These are phyloP conservation scores for Megalonaias nervosa DNA, from an alignment of 1,140 invertebrate species.

Conservation along the genomic window DNA sequence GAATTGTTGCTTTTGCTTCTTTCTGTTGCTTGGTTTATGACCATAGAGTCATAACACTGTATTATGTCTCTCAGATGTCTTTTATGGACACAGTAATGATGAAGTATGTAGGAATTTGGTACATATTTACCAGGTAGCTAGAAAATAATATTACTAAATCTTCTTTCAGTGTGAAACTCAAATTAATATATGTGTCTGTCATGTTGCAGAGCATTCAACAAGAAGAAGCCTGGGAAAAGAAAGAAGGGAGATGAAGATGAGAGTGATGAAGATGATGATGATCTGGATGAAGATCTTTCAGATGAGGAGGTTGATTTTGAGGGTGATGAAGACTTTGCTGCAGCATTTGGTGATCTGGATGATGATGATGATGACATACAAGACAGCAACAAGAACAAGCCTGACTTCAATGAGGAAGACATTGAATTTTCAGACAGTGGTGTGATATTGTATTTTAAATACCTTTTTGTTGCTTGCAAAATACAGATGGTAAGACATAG, in stretches of 20 bases:
- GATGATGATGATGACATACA: conserved; percentile 31
- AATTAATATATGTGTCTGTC: conserved; percentile 7
- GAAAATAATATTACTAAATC: not conserved
- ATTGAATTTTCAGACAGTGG: conserved; percentile 47
- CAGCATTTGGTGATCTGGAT: conserved; percentile 19
- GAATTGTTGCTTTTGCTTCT: too few relatives aligned
- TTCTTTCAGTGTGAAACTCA: not conserved
- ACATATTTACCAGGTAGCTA: not conserved
- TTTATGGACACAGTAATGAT: not conserved
- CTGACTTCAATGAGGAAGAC: conserved; percentile 36
- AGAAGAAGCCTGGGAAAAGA: conserved; percentile 38
- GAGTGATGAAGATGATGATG: conserved; percentile 52
- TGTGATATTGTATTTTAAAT: conserved; percentile 1
- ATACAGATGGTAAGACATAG: not conserved
- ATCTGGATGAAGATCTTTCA: conserved; percentile 59
- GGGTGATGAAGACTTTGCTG: conserved; percentile 66
- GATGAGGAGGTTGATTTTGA: conserved; percentile 68
- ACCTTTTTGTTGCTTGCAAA: not conserved
- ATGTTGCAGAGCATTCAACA: conserved; percentile 45
- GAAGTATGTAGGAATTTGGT: not conserved
- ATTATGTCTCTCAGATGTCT: not conserved
- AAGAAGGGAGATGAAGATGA: conserved; percentile 39
- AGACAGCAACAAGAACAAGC: conserved; percentile 22
- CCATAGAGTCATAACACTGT: not conserved
- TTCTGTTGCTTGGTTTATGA: too few relatives aligned